Percentiles rank a stretch among this genome's conserved stretches.
Evolutionary conservation across 1,140 invertebrate genomes (phyloP).

Genomic region (Drosophila nigrodunni): DNA sequence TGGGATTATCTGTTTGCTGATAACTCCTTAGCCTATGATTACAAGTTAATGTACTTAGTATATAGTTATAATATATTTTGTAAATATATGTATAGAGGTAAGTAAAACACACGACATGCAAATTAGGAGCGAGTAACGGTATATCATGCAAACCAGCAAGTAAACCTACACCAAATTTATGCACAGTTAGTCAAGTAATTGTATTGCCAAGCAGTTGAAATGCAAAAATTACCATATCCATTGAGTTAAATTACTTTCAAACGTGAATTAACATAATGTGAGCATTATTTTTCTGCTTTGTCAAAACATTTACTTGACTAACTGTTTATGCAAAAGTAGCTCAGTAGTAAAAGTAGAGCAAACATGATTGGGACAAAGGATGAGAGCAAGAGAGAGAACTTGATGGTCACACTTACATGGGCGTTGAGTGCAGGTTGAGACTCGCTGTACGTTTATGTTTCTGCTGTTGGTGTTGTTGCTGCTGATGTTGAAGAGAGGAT

Average conservation of each 20-base stretch:
- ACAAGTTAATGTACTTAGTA: conserved; percentile 36
- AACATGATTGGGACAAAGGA: conserved; percentile 13
- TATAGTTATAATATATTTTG: too few relatives aligned
- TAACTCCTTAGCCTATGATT: conserved; percentile 31
- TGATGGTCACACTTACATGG: conserved; percentile 71
- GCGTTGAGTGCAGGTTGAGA: conserved; percentile 55
- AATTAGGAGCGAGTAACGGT: conserved; percentile 52
- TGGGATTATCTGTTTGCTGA: conserved; percentile 47
- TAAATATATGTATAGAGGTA: conserved; percentile 14
- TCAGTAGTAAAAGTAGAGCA: conserved; percentile 38
- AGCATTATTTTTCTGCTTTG: not conserved
- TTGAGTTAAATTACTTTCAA: too few relatives aligned
- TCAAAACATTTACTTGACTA: too few relatives aligned
- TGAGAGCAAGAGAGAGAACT: not conserved
- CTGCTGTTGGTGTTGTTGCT: conserved; percentile 45
- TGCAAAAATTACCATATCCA: too few relatives aligned
- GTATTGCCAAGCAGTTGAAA: too few relatives aligned
- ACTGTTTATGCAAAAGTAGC: conserved; percentile 22
- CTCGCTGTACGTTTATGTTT: conserved; percentile 72
- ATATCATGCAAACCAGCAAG: conserved; percentile 68
- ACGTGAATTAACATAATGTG: too few relatives aligned
- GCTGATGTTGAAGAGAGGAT: conserved; percentile 32
- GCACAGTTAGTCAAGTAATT: conserved; percentile 23
- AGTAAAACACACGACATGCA: conserved; percentile 56
- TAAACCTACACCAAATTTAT: conserved; percentile 63